Evolutionary conservation across 2,888 invertebrate species (phyloP).

Genomic region (Seira sanloemensis): DNA sequence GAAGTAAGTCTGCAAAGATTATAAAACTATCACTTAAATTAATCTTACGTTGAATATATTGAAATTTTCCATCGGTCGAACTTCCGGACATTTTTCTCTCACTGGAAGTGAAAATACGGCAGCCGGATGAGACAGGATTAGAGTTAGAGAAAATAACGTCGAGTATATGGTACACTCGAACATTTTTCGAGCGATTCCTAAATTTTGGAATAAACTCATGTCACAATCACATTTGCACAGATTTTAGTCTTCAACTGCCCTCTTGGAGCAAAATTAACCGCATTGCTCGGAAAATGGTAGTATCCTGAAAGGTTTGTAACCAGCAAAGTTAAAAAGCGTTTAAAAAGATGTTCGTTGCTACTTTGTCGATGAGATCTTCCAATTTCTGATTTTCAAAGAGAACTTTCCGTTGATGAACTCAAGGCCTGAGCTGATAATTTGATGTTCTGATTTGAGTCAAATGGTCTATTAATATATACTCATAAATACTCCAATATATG

Average conservation of each 20-base stretch:
- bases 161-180: no score
- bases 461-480: not conserved
- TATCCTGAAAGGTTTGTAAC: no score
- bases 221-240: not conserved
- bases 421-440: not conserved
- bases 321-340: not conserved
- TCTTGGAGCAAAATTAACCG: not conserved
- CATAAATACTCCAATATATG: not conserved
- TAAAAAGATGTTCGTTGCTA: not conserved
- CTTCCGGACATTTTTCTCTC: conserved; percentile 81
- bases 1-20: no score
- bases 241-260: not conserved
- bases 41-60: conserved; percentile 83
- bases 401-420: not conserved
- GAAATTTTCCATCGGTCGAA: conserved; percentile 87
- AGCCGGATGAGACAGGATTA: not conserved
- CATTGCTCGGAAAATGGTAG: not conserved
- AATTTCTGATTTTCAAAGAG: not conserved
- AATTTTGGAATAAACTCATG: not conserved
- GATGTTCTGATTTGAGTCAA: no score
- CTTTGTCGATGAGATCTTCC: no score
- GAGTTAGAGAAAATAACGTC: not conserved
- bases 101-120: not conserved
- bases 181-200: no score
- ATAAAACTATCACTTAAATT: no score